Conservation (phyloP, 2,888 invertebrate species). For the Eristalis arbustorum region DNA sequence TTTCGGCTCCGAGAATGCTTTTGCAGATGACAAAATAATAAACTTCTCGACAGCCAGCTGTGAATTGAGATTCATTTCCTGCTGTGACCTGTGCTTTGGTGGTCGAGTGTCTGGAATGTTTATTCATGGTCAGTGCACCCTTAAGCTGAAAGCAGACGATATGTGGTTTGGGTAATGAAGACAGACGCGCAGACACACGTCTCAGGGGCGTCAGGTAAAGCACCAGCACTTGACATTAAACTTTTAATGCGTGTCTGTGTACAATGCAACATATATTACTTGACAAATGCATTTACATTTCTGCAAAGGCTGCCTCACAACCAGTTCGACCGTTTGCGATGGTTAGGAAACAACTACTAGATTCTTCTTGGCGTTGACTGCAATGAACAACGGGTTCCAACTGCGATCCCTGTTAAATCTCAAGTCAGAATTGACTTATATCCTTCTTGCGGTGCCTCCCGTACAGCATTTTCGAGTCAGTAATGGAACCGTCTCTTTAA, state of each 20-base stretch:
- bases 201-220: not conserved
- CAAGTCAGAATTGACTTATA: too few species aligned
- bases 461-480: too few species aligned
- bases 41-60: conserved; percentile 17
- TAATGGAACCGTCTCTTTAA: too few species aligned
- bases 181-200: not conserved
- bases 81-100: conserved; percentile 4
- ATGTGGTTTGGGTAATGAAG: not conserved
- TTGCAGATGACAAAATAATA: conserved; percentile 15
- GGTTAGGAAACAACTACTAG: too few species aligned
- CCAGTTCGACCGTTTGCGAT: too few species aligned
- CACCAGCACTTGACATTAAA: not conserved
- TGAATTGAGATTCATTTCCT: conserved; percentile 10
- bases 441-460: too few species aligned
- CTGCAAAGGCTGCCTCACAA: too few species aligned
- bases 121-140: not conserved
- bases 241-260: not conserved
- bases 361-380: too few species aligned
- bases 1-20: not conserved
- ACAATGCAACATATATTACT: not conserved
- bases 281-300: too few species aligned
- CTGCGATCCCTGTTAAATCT: too few species aligned
- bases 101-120: conserved; percentile 3
- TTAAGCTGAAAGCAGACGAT: not conserved
- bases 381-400: too few species aligned